These are phyloP conservation scores for Pelosia muscerda DNA, from an alignment of 2,888 invertebrate species.

Conservation along the genomic window DNA sequence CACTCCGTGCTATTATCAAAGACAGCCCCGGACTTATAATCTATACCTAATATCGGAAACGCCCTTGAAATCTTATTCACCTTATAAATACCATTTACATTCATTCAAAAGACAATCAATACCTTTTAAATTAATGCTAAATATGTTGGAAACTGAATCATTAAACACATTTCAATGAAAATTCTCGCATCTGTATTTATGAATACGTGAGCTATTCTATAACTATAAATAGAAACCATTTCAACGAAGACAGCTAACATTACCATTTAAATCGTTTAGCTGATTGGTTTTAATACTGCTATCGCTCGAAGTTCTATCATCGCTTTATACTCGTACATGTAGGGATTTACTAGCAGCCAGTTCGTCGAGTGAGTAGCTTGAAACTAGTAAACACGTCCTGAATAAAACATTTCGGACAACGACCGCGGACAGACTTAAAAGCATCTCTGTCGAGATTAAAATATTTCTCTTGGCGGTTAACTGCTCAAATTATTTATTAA, in stretches of 20 bases:
- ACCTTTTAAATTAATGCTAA: neutral
- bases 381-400: constrained; percentile 66
- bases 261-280: neutral
- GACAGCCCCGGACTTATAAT: no score
- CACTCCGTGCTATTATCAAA: no score
- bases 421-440: constrained; percentile 72
- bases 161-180: neutral
- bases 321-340: constrained; percentile 48
- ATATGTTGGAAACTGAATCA: neutral
- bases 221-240: constrained; percentile 1
- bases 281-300: constrained; percentile 1
- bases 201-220: neutral
- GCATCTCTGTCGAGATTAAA: constrained; percentile 79
- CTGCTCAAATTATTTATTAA: constrained; percentile 80
- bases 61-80: no score
- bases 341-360: constrained; percentile 36
- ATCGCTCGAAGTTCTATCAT: constrained; percentile 36
- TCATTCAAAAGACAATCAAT: neutral
- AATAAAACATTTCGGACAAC: constrained; percentile 73
- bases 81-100: no score
- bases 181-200: neutral
- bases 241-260: neutral
- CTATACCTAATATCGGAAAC: no score
- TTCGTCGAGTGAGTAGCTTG: constrained; percentile 52
- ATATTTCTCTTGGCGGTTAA: constrained; percentile 78